Base-by-base conservation (phyloP, 2,113 vertebrate genomes). In the Microcebus lehilahytsara region DNA sequence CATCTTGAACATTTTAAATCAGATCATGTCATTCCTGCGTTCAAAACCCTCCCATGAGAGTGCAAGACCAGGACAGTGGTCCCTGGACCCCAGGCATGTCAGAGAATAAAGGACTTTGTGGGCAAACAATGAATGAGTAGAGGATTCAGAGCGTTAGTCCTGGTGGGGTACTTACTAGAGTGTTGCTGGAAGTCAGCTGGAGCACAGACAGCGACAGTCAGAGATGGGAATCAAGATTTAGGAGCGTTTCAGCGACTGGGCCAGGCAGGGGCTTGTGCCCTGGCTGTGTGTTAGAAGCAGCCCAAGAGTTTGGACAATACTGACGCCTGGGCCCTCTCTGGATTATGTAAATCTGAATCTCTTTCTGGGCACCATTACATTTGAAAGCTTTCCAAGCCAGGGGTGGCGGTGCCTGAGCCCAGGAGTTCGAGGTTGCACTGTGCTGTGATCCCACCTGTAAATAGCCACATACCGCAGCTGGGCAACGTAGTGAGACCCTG, bases 91-190 rank as follows among this genome's bases (percentile, higher is more conserved):
- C 46, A 30, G 87, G 49, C 40, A 4, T 5, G 22, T 6, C 42
- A 66, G 32, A 56, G 53, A 13, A 25, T 8, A 66, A 53, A 58
- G 32, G 46, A 46, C 14, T 23, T 20, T 64, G 56, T 30, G 17
- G 30, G 25, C 14, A 79, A 64, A 86, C 37, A n/a, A n/a, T n/a
- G n/a, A n/a, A n/a, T n/a, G n/a, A n/a, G n/a, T n/a, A 40, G 74
- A 60, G 27, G 80, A 42, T 19, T 17, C 40, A 30, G 32, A 2
- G 14, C 8, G 25, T 37, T 16, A 42, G 58, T 20, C 60, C 77
- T 56, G 64, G 8, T 32, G 17, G n/a, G 6, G 32, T 12, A 10
- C 2, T 37, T 12, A 10, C 1, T 30, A 7, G 53, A 1, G n/a
- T 19, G 6, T 2, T 42, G 23, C 19, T 20, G 62, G 62, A 72